Evolutionary conservation across 1,140 invertebrate genomes (phyloP), one percentile per base, ranked within the genome.

Genomic region (Drosophila asahinai): DNA sequence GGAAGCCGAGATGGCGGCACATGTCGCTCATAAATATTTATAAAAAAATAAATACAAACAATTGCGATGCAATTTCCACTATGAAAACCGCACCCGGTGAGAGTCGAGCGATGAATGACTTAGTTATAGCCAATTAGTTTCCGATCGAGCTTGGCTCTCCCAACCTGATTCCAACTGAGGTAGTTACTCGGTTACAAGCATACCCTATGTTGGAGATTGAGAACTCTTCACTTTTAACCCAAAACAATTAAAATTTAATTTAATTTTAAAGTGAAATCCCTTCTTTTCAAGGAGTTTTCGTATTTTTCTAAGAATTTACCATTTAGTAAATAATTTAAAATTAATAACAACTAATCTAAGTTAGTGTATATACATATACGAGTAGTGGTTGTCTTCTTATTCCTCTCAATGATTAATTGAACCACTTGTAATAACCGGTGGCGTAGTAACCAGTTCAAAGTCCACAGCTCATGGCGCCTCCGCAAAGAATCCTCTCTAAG

Each of bases 21-120:
- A 57, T 57, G 54, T 19, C 52, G 33, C 19, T 5, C 14, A 55
- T 68, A 52, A 40, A 57, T 57, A 57, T 57, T 57, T 40, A 57
- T 57, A n/a, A n/a, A 38, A 38, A 48, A 67, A 36, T 36, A 30
- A 15, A 14, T 25, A 19, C n/a, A 19, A 40, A 70, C 51, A 33
- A 42, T 45, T 25, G 47, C 54, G 54, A 11, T n/a, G 36, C 33
- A n/a, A 11, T 40, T 38, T 40, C 36, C 30, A 14, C 22, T 8
- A 11, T 17, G 22, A 59, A 59, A 59, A 11, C 49, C 36, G 12
- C 33, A 42, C 42, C 36, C n/a, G 27, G 5, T 15, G 6, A 54
- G n/a, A 36, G 51, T 17, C 17, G 27, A 36, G 51, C 51, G 2
- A 33, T 14, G 17, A 54, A 54, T 54, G 51, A 36, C 7, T 54